These are phyloP conservation scores for Epizoanthus illoricatus DNA, from an alignment of 92 coral and sea anemone genomes.

Conservation along the genomic window DNA sequence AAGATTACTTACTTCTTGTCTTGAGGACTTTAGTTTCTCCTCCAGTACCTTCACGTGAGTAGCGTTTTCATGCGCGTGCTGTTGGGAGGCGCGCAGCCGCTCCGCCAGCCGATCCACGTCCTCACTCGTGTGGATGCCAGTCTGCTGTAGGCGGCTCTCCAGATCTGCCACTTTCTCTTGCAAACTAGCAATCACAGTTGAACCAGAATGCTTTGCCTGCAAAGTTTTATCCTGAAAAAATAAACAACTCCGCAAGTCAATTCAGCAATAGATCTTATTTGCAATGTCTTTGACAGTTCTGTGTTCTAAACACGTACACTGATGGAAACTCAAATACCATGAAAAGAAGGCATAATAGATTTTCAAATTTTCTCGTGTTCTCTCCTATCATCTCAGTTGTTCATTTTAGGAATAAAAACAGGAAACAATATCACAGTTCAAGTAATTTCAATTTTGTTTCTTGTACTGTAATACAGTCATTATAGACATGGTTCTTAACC, in stretches of 20 bases:
- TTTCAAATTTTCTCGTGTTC: too few relatives aligned
- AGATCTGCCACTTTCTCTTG: constrained; percentile 64
- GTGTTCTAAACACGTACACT: too few relatives aligned
- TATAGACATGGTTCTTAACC: too few relatives aligned
- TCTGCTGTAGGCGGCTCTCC: constrained; percentile 60
- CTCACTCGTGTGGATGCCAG: constrained; percentile 54
- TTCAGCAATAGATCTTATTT: not conserved
- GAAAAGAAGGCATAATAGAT: too few relatives aligned
- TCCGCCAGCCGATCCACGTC: constrained; percentile 47
- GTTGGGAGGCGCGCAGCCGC: constrained; percentile 61
- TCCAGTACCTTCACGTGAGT: constrained; percentile 64
- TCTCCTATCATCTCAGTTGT: too few relatives aligned
- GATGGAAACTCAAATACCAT: too few relatives aligned
- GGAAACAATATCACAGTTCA: too few relatives aligned
- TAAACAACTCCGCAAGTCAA: not conserved
- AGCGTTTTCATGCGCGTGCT: constrained; percentile 55
- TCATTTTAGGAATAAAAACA: too few relatives aligned
- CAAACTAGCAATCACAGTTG: constrained; percentile 58
- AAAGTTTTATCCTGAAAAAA: constrained; percentile 47
- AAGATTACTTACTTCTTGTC: constrained; percentile 82
- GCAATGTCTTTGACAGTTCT: too few relatives aligned
- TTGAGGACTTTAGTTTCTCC: constrained; percentile 54
- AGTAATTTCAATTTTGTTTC: too few relatives aligned
- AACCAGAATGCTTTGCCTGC: constrained; percentile 55
- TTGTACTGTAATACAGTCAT: too few relatives aligned